Evolutionary conservation across 2,113 vertebrate genomes (phyloP).

Genomic region (Etia nguti): DNA sequence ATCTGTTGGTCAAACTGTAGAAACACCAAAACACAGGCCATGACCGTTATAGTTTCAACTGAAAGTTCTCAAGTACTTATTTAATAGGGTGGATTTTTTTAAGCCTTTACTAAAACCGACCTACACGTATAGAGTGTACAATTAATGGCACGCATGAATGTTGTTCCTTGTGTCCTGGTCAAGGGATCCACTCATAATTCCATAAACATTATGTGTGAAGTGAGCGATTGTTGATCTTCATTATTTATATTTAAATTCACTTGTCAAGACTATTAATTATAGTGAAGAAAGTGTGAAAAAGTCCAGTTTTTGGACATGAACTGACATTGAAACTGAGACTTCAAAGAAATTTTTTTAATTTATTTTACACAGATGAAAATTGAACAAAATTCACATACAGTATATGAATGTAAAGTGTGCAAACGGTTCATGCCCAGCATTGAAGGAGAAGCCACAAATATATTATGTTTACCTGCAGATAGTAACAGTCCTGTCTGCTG

Average conservation of each 20-base stretch:
- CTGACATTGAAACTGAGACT: neutral
- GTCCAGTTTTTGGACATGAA: neutral
- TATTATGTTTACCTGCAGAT: neutral
- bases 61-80: neutral
- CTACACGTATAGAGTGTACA: neutral
- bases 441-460: neutral
- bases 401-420: neutral
- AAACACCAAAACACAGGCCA: neutral
- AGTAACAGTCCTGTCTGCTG: neutral
- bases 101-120: neutral
- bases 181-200: neutral
- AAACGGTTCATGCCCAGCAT: neutral
- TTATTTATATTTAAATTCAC: neutral
- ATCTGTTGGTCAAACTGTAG: constrained; percentile 29
- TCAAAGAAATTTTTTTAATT: neutral
- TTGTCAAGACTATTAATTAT: neutral
- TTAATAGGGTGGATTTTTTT: neutral
- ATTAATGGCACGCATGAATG: neutral
- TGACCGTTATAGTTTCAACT: neutral
- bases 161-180: neutral
- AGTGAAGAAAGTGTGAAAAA: neutral
- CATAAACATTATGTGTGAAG: neutral
- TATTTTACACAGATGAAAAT: neutral
- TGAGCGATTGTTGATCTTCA: neutral
- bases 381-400: neutral